Percentiles rank a stretch among this genome's conserved stretches.
These are phyloP conservation scores for Atopsyche davidsoni DNA, from an alignment of 1,140 invertebrate genomes.

Conservation along the genomic window DNA sequence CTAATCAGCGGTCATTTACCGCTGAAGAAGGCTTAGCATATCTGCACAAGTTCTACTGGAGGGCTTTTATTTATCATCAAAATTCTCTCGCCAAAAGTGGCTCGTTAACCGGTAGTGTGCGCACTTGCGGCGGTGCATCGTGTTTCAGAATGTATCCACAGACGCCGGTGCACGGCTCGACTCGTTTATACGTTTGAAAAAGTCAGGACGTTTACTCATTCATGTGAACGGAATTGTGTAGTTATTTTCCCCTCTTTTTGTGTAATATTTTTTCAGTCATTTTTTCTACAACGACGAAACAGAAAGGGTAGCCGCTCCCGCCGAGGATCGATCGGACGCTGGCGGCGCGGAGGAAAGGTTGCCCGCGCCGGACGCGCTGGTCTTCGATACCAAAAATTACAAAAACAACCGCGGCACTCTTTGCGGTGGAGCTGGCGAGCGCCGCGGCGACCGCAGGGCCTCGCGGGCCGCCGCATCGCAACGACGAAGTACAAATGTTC, in stretches of 20 bases:
- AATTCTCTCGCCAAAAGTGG: slow-evolving; percentile 9
- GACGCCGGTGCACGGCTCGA: background rate
- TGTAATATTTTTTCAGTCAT: slow-evolving; percentile 3
- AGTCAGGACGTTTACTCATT: slow-evolving; percentile 23
- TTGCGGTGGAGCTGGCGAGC: too few relatives aligned
- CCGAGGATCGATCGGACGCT: background rate
- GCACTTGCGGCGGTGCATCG: slow-evolving; percentile 7
- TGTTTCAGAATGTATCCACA: slow-evolving; percentile 19
- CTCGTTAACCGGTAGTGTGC: slow-evolving; percentile 10
- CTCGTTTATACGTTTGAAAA: slow-evolving; percentile 23
- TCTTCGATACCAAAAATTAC: too few relatives aligned
- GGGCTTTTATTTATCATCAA: slow-evolving; percentile 4
- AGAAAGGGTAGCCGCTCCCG: background rate
- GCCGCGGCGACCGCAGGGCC: too few relatives aligned
- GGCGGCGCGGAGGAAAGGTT: too few relatives aligned
- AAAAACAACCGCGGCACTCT: too few relatives aligned
- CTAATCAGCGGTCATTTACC: too few relatives aligned
- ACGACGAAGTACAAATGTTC: too few relatives aligned
- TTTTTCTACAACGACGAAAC: slow-evolving; percentile 4
- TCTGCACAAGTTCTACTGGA: background rate
- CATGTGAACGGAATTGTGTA: slow-evolving; percentile 24
- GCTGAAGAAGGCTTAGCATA: too few relatives aligned
- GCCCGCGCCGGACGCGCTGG: too few relatives aligned
- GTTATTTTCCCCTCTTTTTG: slow-evolving; percentile 15
- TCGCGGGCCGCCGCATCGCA: too few relatives aligned